A percentile compares a stretch with the other conserved stretches of the same genome.
These are phyloP conservation scores for Apomyelois bistriatella DNA, from an alignment of 2,888 invertebrate species.

Conservation along the genomic window DNA sequence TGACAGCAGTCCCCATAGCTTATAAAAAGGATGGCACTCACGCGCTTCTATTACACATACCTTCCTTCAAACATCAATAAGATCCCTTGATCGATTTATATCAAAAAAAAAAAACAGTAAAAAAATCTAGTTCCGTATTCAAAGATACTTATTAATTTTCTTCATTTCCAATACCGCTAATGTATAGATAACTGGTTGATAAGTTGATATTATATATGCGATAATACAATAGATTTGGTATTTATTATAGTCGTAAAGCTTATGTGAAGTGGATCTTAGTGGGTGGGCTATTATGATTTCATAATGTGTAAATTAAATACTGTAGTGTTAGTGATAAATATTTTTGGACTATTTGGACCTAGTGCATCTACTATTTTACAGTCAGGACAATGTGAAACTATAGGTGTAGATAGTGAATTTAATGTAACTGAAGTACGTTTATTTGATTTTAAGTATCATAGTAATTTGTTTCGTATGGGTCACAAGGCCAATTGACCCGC, in stretches of 20 bases:
- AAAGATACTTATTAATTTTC: background rate
- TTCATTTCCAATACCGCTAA: background rate
- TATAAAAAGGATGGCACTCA: too few relatives aligned
- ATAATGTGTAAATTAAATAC: slow-evolving; percentile 40
- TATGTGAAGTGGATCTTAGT: slow-evolving; percentile 38
- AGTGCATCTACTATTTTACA: slow-evolving; percentile 52
- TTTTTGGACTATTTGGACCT: slow-evolving; percentile 39
- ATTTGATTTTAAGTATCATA: background rate
- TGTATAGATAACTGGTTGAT: slow-evolving; percentile 29
- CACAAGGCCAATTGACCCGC: too few relatives aligned
- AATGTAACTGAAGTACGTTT: slow-evolving; percentile 4
- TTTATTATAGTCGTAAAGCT: slow-evolving; percentile 43
- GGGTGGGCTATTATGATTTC: slow-evolving; percentile 46
- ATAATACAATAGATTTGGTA: slow-evolving; percentile 37
- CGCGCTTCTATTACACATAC: too few relatives aligned
- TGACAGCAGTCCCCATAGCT: too few relatives aligned
- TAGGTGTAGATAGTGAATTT: background rate
- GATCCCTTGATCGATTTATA: too few relatives aligned
- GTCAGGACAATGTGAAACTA: slow-evolving; percentile 43
- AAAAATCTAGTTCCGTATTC: too few relatives aligned
- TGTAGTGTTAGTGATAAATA: slow-evolving; percentile 40
- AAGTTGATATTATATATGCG: slow-evolving; percentile 46
- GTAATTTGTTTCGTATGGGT: background rate
- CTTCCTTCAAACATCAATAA: too few relatives aligned
- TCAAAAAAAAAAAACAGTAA: too few relatives aligned